These are phyloP conservation scores for Phalacrocorax brasilianus DNA, from an alignment of 2,113 vertebrate genomes.

Conservation along the genomic window DNA sequence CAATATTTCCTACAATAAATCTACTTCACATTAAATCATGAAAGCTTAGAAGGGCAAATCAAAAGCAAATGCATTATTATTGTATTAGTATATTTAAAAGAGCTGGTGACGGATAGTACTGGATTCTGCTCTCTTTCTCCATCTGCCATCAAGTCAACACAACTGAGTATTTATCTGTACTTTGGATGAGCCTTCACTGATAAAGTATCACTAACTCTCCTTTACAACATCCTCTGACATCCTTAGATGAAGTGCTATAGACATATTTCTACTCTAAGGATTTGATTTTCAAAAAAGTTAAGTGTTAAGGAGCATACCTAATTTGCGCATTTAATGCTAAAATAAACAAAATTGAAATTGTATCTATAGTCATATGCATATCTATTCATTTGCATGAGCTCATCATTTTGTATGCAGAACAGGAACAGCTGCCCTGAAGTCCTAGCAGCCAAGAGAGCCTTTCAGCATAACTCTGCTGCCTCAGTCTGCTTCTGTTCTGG, in stretches of 20 bases:
- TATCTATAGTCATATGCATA: not conserved
- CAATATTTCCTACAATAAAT: not conserved
- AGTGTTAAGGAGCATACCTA: not conserved
- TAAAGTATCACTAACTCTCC: not conserved
- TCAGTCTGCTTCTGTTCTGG: not conserved
- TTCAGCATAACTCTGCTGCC: not conserved
- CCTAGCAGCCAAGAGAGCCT: not conserved
- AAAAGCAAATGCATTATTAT: not conserved
- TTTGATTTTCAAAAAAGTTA: not conserved
- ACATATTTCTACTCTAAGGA: not conserved
- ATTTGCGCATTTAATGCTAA: not conserved
- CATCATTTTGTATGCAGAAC: not conserved
- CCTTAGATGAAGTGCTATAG: not conserved
- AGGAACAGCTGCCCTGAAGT: not conserved
- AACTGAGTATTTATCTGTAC: not conserved
- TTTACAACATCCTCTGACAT: not conserved
- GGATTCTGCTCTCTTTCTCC: not conserved
- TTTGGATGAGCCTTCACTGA: not conserved
- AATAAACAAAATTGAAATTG: not conserved
- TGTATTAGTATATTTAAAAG: not conserved
- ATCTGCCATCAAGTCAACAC: not conserved
- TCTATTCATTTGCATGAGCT: not conserved
- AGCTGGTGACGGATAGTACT: not conserved
- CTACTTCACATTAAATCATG: not conserved
- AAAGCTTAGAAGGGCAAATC: not conserved